Evolutionary conservation across 2,797 vertebrate species (phyloP).

Genomic region (Notoglanidium macrostoma): DNA sequence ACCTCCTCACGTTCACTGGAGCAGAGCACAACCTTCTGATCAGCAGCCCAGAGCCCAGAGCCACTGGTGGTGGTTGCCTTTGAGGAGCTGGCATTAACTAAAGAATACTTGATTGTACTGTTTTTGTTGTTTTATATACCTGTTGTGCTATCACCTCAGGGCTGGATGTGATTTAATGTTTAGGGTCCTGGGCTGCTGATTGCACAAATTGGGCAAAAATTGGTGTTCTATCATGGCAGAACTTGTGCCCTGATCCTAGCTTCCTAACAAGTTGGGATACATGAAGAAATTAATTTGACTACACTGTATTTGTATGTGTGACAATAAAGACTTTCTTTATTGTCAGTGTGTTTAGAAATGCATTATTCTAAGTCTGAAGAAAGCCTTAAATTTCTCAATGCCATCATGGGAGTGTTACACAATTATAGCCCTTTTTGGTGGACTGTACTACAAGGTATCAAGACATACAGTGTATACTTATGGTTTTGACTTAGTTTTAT

Average conservation of each 20-base stretch:
- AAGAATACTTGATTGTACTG: neutral
- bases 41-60: neutral
- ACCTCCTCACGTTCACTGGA: neutral
- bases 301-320: neutral
- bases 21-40: neutral
- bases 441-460: neutral
- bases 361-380: neutral
- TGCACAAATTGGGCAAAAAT: too few species aligned
- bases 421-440: neutral
- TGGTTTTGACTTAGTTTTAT: neutral
- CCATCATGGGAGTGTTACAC: neutral
- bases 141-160: neutral
- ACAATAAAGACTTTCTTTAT: neutral
- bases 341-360: neutral
- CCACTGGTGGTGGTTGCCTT: neutral
- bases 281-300: neutral
- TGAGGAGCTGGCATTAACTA: neutral
- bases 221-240: neutral
- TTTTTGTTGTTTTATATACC: constrained; percentile 1
- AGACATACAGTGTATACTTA: neutral
- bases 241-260: neutral
- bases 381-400: neutral
- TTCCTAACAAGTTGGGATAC: neutral
- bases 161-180: neutral
- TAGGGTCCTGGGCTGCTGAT: neutral